These are phyloP conservation scores for Cricetomys ansorgei DNA, from an alignment of 2,113 vertebrate species.

Conservation along the genomic window DNA sequence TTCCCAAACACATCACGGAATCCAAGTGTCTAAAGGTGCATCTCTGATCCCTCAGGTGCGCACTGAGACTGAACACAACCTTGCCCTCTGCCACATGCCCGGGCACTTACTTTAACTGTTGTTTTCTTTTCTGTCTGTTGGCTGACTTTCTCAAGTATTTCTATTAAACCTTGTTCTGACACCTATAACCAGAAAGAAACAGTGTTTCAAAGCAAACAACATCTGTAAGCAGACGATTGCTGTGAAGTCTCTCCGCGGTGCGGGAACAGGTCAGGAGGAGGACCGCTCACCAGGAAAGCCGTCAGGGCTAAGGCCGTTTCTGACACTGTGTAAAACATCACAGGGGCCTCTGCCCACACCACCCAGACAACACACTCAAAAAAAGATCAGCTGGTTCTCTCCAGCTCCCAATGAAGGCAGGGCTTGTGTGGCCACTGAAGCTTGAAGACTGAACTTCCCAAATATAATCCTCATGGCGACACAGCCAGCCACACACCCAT, in stretches of 20 bases:
- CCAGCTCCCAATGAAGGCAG: not conserved
- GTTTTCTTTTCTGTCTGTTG: constrained; percentile 98
- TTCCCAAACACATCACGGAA: not conserved
- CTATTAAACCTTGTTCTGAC: constrained; percentile 96
- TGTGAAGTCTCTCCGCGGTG: not conserved
- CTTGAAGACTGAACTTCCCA: not conserved
- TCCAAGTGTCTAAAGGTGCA: not conserved
- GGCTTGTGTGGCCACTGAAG: not conserved
- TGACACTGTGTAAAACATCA: not conserved
- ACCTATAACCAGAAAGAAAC: constrained; percentile 87
- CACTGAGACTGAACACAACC: not conserved
- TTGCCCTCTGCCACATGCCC: not conserved
- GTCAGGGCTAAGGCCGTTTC: not conserved
- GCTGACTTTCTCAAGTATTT: constrained; percentile 99
- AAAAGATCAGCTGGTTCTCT: not conserved
- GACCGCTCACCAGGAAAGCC: not conserved
- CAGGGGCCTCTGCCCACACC: not conserved
- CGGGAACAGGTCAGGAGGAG: not conserved
- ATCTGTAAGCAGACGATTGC: not conserved
- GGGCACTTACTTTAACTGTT: constrained; percentile 93
- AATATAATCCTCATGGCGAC: not conserved
- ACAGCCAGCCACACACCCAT: too few species aligned
- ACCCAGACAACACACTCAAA: not conserved
- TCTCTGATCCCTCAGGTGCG: not conserved
- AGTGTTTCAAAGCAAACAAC: not conserved